Conservation (phyloP, 2,888 invertebrate species). For the Zaprionus bogoriensis region DNA sequence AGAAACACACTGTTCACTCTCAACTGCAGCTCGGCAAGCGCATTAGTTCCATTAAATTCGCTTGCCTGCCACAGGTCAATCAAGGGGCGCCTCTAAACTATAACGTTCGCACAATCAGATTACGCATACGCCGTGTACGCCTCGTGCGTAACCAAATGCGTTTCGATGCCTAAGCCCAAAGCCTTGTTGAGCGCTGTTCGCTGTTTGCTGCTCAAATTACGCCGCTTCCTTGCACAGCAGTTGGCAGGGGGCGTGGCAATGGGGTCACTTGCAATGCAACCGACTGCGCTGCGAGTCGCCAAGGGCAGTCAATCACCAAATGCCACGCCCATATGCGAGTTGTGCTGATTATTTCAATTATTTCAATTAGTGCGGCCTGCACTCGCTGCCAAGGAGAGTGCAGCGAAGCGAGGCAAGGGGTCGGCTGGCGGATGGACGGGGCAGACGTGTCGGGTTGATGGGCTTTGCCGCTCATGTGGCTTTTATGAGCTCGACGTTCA, state of each 20-base stretch:
- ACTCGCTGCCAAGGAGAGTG: background rate
- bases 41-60: background rate
- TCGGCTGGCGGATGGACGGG: background rate
- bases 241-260: background rate
- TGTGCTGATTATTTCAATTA: constrained; percentile 49
- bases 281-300: too few relatives aligned
- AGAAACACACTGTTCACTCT: too few relatives aligned
- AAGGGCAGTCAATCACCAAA: constrained; percentile 3
- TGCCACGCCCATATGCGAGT: constrained; percentile 12
- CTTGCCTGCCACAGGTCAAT: background rate
- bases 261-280: background rate
- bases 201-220: too few relatives aligned
- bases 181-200: background rate
- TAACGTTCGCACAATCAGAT: constrained; percentile 18
- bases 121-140: constrained; percentile 26
- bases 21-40: background rate
- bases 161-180: background rate
- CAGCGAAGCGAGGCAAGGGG: background rate
- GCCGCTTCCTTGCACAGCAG: too few relatives aligned
- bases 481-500: constrained; percentile 52
- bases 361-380: constrained; percentile 52
- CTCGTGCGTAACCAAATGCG: background rate
- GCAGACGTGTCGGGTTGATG: constrained; percentile 1
- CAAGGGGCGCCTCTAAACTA: too few relatives aligned
- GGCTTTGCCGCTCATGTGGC: constrained; percentile 41